Conservation (phyloP, 2,797 vertebrate genomes). For the Microctenopoma lineatum region DNA sequence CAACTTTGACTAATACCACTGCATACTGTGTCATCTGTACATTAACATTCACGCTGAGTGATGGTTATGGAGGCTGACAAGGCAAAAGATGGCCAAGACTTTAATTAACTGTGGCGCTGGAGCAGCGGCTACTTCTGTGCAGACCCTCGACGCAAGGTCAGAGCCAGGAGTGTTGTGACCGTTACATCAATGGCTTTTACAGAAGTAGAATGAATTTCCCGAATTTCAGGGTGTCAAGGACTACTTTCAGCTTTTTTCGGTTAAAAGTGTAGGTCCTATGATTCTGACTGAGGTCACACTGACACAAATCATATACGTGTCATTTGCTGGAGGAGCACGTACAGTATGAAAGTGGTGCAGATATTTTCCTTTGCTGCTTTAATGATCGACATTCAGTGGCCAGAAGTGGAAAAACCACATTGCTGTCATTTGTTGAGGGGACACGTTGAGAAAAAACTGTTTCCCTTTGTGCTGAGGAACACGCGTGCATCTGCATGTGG, state of each 20-base stretch:
- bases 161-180: conserved; percentile 35
- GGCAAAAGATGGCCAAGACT: conserved; percentile 39
- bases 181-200: conserved; percentile 31
- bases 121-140: conserved; percentile 6
- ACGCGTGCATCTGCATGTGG: conserved; percentile 1
- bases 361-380: neutral
- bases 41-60: conserved; percentile 2
- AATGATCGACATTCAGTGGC: neutral
- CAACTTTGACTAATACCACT: conserved; percentile 7
- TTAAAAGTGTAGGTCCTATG: neutral
- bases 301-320: conserved; percentile 6
- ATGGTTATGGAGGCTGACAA: conserved; percentile 42
- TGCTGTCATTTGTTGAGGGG: conserved; percentile 12
- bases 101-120: conserved; percentile 36
- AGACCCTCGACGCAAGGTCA: conserved; percentile 56
- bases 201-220: conserved; percentile 20
- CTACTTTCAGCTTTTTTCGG: conserved; percentile 11
- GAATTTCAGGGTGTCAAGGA: conserved; percentile 24
- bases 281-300: conserved; percentile 18
- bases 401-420: conserved; percentile 11
- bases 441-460: conserved; percentile 7
- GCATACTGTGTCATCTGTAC: conserved; percentile 20
- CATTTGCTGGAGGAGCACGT: neutral
- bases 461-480: neutral
- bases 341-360: neutral